Conservation (phyloP, 2,888 invertebrate genomes). For the Argynnis bischoffii region DNA sequence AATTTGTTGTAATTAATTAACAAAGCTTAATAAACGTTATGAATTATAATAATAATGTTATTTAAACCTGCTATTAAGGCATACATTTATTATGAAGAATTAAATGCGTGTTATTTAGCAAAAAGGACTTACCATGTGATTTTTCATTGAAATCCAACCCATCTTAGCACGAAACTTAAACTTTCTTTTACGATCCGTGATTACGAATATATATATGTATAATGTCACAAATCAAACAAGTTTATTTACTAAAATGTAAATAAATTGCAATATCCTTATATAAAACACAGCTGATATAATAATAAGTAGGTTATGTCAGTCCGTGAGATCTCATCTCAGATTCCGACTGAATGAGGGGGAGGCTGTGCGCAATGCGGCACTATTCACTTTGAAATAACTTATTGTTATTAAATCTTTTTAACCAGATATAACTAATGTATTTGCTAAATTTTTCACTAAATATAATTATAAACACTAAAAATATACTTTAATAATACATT, state of each 20-base stretch:
- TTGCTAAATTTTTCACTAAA: neutral
- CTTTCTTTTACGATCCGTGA: slow-evolving; percentile 66
- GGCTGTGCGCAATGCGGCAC: slow-evolving; percentile 81
- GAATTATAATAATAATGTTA: no score
- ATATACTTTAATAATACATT: neutral
- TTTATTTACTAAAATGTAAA: slow-evolving; percentile 1
- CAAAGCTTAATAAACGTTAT: no score
- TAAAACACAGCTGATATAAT: slow-evolving; percentile 30
- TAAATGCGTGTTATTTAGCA: no score
- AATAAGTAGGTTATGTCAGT: slow-evolving; percentile 67
- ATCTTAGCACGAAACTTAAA: slow-evolving; percentile 67
- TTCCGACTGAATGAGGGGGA: slow-evolving; percentile 70
- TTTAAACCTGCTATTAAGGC: no score
- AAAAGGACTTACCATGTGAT: slow-evolving; percentile 70
- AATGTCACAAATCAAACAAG: slow-evolving; percentile 2
- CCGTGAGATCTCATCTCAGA: slow-evolving; percentile 71
- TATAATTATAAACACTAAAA: neutral
- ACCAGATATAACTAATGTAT: neutral
- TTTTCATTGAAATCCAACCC: slow-evolving; percentile 81
- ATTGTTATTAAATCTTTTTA: slow-evolving; percentile 29
- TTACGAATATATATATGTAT: slow-evolving; percentile 46
- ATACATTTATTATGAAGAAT: no score
- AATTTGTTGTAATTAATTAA: no score
- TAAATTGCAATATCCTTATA: slow-evolving; percentile 1
- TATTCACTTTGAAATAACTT: slow-evolving; percentile 50